phyloP scores from a whole-genome alignment of 2,888 invertebrate genomes.

The Noctuana brunneofusca region DNA sequence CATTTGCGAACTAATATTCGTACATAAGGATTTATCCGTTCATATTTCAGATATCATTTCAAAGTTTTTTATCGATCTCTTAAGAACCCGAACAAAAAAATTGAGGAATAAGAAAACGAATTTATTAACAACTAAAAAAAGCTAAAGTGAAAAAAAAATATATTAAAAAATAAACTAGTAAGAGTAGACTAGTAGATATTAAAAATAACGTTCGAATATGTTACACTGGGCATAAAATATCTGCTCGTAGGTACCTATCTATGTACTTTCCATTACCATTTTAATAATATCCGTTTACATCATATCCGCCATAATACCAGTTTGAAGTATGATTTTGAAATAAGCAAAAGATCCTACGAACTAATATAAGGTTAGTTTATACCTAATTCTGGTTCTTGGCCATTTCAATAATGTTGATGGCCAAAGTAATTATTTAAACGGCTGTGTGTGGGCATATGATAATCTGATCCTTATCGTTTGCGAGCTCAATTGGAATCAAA shows the following conservation, averaged over 20 bases:
- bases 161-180: no score
- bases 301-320: conserved; percentile 1
- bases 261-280: neutral
- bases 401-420: conserved; percentile 32
- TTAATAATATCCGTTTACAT: conserved; percentile 14
- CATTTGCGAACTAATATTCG: neutral
- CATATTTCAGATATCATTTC: no score
- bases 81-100: no score
- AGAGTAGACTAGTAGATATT: no score
- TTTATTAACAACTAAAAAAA: no score
- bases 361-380: neutral
- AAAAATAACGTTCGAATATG: neutral
- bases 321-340: conserved; percentile 19
- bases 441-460: conserved; percentile 31
- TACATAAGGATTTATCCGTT: neutral
- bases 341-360: conserved; percentile 17
- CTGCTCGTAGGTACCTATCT: no score
- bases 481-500: neutral
- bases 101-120: no score
- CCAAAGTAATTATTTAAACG: conserved; percentile 29
- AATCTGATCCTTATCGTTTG: conserved; percentile 24
- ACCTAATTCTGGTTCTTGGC: conserved; percentile 23
- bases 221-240: neutral
- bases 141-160: no score
- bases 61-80: neutral